Percentiles rank a stretch among this genome's conserved stretches.
Conservation (phyloP, 2,113 vertebrate species). For the Axis porcinus region DNA sequence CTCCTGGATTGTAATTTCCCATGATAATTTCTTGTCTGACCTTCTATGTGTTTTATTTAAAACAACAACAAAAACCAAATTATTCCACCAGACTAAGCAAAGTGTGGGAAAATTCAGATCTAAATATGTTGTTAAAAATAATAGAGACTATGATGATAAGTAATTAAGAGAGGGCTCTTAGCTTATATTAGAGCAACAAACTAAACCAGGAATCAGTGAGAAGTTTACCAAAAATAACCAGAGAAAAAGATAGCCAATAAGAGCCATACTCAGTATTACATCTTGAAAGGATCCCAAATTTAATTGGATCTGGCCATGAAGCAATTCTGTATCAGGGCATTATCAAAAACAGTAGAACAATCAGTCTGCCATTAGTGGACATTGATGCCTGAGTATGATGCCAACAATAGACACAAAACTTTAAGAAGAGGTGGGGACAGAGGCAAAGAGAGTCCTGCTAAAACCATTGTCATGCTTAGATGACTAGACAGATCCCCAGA, state of each 20-base stretch:
- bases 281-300: neutral
- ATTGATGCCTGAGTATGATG: neutral
- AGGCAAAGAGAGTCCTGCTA: neutral
- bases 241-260: neutral
- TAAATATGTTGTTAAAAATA: neutral
- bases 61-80: neutral
- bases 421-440: neutral
- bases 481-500: neutral
- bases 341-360: neutral
- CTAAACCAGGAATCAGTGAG: neutral
- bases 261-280: neutral
- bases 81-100: neutral
- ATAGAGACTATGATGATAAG: neutral
- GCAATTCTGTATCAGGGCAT: neutral
- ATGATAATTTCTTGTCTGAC: neutral
- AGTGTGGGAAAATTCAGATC: neutral
- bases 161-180: neutral
- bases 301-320: neutral
- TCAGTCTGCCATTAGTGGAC: neutral
- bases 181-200: neutral
- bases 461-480: neutral
- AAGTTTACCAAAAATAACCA: neutral
- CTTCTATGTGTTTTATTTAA: neutral
- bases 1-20: neutral
- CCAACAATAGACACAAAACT: neutral